Percentiles rank a stretch among this genome's conserved stretches.
Conservation (phyloP, 92 coral and sea anemone genomes). For the Plumapathes pennacea region DNA sequence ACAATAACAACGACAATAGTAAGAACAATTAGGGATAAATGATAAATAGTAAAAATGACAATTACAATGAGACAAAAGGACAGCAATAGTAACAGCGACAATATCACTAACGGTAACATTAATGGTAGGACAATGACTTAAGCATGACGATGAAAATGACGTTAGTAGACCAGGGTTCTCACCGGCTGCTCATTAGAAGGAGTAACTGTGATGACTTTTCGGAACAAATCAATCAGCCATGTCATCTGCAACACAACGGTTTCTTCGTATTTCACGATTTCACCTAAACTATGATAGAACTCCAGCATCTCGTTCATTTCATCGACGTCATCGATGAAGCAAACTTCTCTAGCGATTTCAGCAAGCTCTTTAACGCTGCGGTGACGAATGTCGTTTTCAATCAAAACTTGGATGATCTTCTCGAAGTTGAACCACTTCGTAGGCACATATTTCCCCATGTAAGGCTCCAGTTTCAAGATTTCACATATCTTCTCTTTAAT, state of each 20-base stretch:
- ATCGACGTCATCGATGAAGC: slow-evolving; percentile 6
- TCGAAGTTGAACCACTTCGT: not conserved
- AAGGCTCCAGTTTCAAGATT: slow-evolving; percentile 27
- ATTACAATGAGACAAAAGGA: too few species aligned
- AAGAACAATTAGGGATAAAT: too few species aligned
- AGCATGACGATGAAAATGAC: too few species aligned
- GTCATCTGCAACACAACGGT: slow-evolving; percentile 2
- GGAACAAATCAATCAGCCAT: slow-evolving; percentile 11
- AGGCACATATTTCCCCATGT: slow-evolving; percentile 27
- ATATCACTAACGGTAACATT: too few species aligned
- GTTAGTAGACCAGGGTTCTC: too few species aligned
- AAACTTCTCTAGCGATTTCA: not conserved
- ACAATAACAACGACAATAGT: too few species aligned
- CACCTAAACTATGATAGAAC: slow-evolving; percentile 3
- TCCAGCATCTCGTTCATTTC: slow-evolving; percentile 5
- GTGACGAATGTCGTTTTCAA: not conserved
- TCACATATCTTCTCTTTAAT: slow-evolving; percentile 9
- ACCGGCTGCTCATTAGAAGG: slow-evolving; percentile 1
- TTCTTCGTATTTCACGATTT: not conserved
- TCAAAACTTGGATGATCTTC: not conserved
- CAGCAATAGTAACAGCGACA: too few species aligned
- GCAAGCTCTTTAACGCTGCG: not conserved
- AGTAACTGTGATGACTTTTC: not conserved
- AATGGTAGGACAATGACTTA: too few species aligned
- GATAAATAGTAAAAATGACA: too few species aligned